Base-by-base conservation (phyloP, 2,113 vertebrate species). In the Tichodroma muraria region DNA sequence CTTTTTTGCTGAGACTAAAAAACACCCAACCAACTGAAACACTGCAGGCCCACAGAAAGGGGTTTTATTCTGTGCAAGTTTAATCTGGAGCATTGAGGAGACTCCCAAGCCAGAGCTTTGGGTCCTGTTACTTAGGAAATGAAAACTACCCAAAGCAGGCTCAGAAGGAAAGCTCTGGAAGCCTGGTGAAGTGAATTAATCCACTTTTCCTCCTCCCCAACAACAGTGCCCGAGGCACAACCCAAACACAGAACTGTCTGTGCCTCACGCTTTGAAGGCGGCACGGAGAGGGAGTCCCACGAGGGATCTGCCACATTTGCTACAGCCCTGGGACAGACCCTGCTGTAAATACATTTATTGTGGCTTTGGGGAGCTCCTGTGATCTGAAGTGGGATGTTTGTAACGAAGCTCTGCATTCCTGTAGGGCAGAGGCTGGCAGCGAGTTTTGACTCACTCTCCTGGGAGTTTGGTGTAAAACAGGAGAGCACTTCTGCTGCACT, bases 401-500 rank as follows among this genome's bases (percentile, higher is more conserved):
- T 15, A 2, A 15, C 21, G 37, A 15, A 60, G 14, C 53, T 10
- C 60, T 0, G 30, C 27, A 3, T 30, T 52, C 54, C 63, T 45
- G 40, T 1, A 35, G 47, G 37, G 50, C 27, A 12, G 12, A 12
- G 72, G 8, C 63, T 37, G 73, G 45, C 11, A 61, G 30, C 5
- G 31, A 52, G 47, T 1, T 22, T 2, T 10, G 59, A 10, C 6
- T 63, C 5, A 2, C 79, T 31, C 13, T 8, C 10, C 54, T 10
- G 17, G 1, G 24, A 45, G 68, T 30, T 68, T 17, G 49, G 4
- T 11, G 78, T 28, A 2, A 30, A 25, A 61, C 1, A 15, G 0
- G 3, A 22, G 27, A 57, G 44, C 0, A 0, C 27, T 2, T 6
- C 6, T 1, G 1, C 16, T 7, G 1, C n/a, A n/a, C n/a, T n/a